These are phyloP conservation scores for Microctonus hyperodae DNA, from an alignment of 2,888 invertebrate genomes.

Conservation along the genomic window DNA sequence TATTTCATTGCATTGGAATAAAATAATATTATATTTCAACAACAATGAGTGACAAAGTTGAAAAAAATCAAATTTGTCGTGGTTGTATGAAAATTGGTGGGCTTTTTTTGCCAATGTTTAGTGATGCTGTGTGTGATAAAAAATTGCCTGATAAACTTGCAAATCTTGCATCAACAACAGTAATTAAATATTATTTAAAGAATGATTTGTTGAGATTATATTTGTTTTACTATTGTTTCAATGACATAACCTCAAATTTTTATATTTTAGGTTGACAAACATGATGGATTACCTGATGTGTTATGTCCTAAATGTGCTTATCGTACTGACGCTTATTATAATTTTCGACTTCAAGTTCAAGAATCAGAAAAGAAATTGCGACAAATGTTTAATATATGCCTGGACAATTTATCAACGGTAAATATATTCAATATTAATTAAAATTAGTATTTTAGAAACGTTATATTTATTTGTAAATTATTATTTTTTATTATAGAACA, in stretches of 20 bases:
- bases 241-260: not conserved
- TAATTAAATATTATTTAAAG: conserved; percentile 18
- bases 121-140: conserved; percentile 49
- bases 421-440: not conserved
- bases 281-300: conserved; percentile 56
- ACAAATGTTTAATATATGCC: conserved; percentile 47
- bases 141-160: conserved; percentile 55
- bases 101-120: conserved; percentile 55
- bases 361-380: conserved; percentile 54
- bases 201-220: not conserved
- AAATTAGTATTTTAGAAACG: too few species aligned
- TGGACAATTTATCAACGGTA: conserved; percentile 17
- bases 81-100: conserved; percentile 59
- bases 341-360: conserved; percentile 55
- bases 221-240: not conserved
- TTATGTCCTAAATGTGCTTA: conserved; percentile 58
- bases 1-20: not conserved
- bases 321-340: conserved; percentile 53
- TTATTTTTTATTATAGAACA: not conserved
- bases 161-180: conserved; percentile 53
- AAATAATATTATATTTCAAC: not conserved
- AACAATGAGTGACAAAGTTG: conserved; percentile 24
- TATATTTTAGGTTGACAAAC: conserved; percentile 51
- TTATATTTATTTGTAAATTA: not conserved
- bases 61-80: conserved; percentile 55